Conservation (phyloP, 2,888 invertebrate species). For the Eupithecia centaureata region DNA sequence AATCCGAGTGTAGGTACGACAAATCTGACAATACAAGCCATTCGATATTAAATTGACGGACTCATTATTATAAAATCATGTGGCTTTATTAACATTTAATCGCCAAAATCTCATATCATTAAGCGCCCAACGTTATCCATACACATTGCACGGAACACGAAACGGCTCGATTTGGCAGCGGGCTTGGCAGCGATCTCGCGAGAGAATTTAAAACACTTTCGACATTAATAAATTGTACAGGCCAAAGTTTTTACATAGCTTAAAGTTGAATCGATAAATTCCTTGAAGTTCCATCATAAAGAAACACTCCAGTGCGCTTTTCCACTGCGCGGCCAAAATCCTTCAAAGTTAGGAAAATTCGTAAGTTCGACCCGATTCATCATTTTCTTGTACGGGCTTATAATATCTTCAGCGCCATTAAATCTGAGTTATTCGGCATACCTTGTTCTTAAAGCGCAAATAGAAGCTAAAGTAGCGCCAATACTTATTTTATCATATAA, state of each 20-base stretch:
- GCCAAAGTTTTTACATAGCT: conserved; percentile 45
- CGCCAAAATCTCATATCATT: conserved; percentile 36
- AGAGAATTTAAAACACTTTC: conserved; percentile 47
- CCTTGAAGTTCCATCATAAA: conserved; percentile 70
- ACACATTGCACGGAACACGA: conserved; percentile 39
- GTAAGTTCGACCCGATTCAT: conserved; percentile 71
- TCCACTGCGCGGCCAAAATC: conserved; percentile 64
- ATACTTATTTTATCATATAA: too few relatives aligned
- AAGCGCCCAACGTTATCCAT: conserved; percentile 35
- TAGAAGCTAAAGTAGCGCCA: too few relatives aligned
- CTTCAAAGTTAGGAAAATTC: conserved; percentile 69
- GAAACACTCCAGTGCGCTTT: conserved; percentile 75
- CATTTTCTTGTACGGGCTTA: conserved; percentile 68
- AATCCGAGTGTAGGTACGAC: too few relatives aligned
- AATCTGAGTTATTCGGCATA: conserved; percentile 66
- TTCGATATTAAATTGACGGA: not conserved
- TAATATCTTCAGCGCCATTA: conserved; percentile 72
- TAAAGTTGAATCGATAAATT: conserved; percentile 71
- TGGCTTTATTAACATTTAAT: conserved; percentile 12
- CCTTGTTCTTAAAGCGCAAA: conserved; percentile 56
- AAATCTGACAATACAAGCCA: not conserved
- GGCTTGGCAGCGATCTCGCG: conserved; percentile 42
- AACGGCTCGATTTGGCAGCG: conserved; percentile 45
- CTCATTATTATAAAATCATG: conserved; percentile 18
- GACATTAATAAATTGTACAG: conserved; percentile 44